Evolutionary conservation across 2,797 vertebrate genomes (phyloP).

Genomic region (Syngnathus rostellatus): DNA sequence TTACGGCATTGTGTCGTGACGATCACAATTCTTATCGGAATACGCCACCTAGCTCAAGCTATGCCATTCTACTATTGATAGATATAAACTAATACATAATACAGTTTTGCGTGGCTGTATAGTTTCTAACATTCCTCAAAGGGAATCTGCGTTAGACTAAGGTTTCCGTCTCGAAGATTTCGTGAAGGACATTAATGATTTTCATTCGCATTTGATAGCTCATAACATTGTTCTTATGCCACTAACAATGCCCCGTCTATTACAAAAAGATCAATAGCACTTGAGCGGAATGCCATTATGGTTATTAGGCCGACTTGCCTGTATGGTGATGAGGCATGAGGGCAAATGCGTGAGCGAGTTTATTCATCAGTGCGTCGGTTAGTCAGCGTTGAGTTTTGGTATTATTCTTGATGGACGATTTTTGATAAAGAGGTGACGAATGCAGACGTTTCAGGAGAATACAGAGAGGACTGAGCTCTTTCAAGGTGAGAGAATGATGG

Average conservation of each 20-base stretch:
- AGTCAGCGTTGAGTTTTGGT: constrained; percentile 21
- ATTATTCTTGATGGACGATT: constrained; percentile 19
- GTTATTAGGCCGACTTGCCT: constrained; percentile 49
- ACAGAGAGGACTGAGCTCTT: not conserved
- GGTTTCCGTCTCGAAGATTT: not conserved
- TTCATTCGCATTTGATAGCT: constrained; percentile 25
- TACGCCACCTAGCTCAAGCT: too few species aligned
- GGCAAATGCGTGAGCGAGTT: constrained; percentile 28
- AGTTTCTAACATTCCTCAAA: not conserved
- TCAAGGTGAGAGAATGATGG: constrained; percentile 37
- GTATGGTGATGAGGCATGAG: constrained; percentile 50
- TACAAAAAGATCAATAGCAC: constrained; percentile 58
- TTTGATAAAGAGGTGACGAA: constrained; percentile 15
- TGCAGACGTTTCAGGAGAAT: constrained; percentile 7
- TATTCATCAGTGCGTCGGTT: constrained; percentile 23
- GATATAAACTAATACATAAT: not conserved
- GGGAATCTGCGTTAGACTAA: not conserved
- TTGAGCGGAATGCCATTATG: constrained; percentile 60
- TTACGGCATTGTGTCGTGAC: too few species aligned
- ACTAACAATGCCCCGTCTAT: constrained; percentile 39
- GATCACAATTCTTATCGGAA: too few species aligned
- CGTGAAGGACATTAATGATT: constrained; percentile 34
- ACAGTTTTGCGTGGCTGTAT: not conserved
- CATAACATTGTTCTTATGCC: constrained; percentile 28
- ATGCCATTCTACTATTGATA: too few species aligned